These are phyloP conservation scores for Sepiola atlantica DNA, from an alignment of 2,888 invertebrate species.

Conservation along the genomic window DNA sequence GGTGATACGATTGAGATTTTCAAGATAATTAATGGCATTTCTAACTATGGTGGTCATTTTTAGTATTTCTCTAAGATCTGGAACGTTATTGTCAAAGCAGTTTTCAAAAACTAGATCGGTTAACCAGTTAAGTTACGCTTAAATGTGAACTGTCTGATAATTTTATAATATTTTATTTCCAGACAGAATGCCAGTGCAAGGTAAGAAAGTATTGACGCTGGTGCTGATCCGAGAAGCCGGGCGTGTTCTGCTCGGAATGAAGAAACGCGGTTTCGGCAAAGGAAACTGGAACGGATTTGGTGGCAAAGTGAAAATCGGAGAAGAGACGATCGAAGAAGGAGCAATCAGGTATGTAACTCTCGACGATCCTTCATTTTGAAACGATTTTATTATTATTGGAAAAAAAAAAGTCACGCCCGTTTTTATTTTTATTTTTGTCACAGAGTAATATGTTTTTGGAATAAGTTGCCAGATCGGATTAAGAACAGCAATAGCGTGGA, in stretches of 20 bases:
- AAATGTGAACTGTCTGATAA: not conserved
- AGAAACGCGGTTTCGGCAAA: slow-evolving; percentile 83
- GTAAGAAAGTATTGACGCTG: slow-evolving; percentile 75
- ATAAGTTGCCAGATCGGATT: no score
- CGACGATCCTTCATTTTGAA: no score
- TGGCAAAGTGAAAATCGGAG: slow-evolving; percentile 83
- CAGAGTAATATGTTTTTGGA: no score
- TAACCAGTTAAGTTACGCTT: no score
- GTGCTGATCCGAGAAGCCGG: slow-evolving; percentile 76
- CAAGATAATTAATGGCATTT: no score
- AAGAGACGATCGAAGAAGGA: slow-evolving; percentile 81
- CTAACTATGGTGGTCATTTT: no score
- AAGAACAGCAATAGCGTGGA: no score
- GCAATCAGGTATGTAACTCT: slow-evolving; percentile 78
- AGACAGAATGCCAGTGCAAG: not conserved
- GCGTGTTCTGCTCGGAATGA: slow-evolving; percentile 80
- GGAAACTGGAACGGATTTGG: slow-evolving; percentile 88
- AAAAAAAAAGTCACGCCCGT: not conserved
- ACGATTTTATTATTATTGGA: no score
- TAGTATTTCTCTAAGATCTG: no score
- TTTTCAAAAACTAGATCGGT: not conserved
- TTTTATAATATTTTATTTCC: not conserved
- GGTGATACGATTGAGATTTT: no score
- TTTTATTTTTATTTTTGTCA: no score
- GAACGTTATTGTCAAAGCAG: not conserved